Percentiles rank a stretch among this genome's conserved stretches.
These are phyloP conservation scores for Macaca nemestrina DNA, from an alignment of 2,113 vertebrate genomes.

Conservation along the genomic window DNA sequence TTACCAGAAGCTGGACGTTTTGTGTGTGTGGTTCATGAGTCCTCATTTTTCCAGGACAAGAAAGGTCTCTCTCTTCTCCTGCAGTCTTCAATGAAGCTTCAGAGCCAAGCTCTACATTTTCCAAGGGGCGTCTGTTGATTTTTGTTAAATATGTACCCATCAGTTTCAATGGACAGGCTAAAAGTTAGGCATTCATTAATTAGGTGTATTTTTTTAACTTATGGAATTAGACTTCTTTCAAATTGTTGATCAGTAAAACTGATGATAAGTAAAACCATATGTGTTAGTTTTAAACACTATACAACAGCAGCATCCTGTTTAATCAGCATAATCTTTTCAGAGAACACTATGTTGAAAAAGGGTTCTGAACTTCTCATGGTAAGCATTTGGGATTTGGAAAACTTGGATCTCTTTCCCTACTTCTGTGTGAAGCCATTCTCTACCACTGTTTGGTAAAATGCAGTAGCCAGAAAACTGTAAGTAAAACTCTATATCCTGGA, in stretches of 20 bases:
- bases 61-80: background rate
- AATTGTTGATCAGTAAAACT: background rate
- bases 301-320: background rate
- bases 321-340: background rate
- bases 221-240: background rate
- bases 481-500: background rate
- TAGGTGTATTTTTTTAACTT: background rate
- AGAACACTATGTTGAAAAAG: background rate
- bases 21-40: background rate
- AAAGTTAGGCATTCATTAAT: background rate
- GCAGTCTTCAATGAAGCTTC: background rate
- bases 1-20: background rate
- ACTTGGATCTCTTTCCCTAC: background rate
- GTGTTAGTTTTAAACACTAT: background rate
- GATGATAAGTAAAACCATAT: background rate
- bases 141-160: background rate
- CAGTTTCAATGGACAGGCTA: background rate
- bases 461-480: conserved; percentile 39
- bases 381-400: background rate
- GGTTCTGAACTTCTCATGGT: background rate
- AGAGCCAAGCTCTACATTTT: background rate
- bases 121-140: background rate
- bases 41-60: background rate
- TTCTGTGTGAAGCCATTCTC: background rate
- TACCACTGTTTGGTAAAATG: background rate